Evolutionary conservation across 2,113 vertebrate genomes (phyloP), one percentile per base, ranked within the genome.

Genomic region (Dendrocopos noguchii): DNA sequence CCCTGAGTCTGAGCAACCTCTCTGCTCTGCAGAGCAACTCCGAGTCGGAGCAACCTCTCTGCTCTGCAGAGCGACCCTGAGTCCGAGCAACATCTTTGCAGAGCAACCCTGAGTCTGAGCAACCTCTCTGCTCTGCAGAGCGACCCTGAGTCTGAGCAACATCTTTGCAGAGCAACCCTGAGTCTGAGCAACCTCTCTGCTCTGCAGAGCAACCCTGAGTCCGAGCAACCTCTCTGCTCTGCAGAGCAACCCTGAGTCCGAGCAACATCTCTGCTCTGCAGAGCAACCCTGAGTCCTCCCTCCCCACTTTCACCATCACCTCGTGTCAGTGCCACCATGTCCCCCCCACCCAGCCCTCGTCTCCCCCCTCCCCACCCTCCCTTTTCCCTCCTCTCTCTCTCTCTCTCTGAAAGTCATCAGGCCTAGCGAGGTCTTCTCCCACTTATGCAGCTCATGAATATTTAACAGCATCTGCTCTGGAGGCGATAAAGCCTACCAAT

Each of bases 391-490:
- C 85, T 61, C 82, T 88, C 74, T 92, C 92, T 86, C 90, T 93
- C 96, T 39, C 39, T 96, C 97, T 78, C 96, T 97, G 97, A 98
- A 98, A 98, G 98, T 97, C 97, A 95, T 94, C 97, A 96, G 96
- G 97, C 96, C 97, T 97, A 97, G 97, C 97, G 95, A 96, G 97
- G 98, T 97, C 95, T 97, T 97, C 98, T 98, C 98, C 98, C 98
- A 98, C 98, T 98, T 98, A 97, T 94, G 96, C 98, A 96, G 97
- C 97, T 98, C 98, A 99, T 99, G 99, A 99, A 99, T 99, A 99
- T 99, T 99, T 99, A 99, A 98, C 98, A 99, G 99, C 99, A 98
- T 99, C 99, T 99, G 98, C 99, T 99, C 98, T 97, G 98, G 96
- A 98, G 96, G 98, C 97, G 95, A 97, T 97, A 98, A 98, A 98